A percentile compares a stretch with the other conserved stretches of the same genome.
Evolutionary conservation across 2,113 vertebrate species (phyloP).

Genomic region (Albula glossodonta): DNA sequence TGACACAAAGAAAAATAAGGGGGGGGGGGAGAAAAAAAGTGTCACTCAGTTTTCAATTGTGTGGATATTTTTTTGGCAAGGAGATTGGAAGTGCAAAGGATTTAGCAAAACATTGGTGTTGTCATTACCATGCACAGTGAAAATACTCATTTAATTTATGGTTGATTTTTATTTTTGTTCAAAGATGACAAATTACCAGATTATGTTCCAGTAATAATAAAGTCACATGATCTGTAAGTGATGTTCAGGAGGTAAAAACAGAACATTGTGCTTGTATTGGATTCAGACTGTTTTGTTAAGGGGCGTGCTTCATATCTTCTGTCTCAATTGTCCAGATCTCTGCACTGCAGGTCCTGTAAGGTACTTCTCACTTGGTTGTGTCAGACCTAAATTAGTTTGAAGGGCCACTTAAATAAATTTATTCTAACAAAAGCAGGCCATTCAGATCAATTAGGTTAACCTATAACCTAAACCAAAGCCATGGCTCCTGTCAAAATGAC

Average conservation of each 20-base stretch:
- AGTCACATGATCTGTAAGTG: background rate
- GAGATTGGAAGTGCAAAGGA: background rate
- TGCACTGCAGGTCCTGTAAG: too few species aligned
- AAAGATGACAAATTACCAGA: background rate
- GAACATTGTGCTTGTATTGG: too few species aligned
- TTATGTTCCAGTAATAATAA: background rate
- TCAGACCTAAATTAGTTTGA: too few species aligned
- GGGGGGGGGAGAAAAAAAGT: background rate
- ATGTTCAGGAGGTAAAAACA: background rate
- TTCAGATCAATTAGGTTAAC: too few species aligned
- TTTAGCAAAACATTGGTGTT: background rate
- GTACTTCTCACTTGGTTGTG: too few species aligned
- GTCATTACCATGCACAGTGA: background rate
- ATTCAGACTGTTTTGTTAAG: too few species aligned
- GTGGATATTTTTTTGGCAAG: background rate
- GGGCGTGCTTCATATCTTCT: too few species aligned
- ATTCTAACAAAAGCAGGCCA: too few species aligned
- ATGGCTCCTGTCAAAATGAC: too few species aligned
- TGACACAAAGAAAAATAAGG: background rate
- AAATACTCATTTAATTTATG: background rate
- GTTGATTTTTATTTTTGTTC: background rate
- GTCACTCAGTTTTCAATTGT: background rate
- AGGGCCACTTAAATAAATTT: too few species aligned
- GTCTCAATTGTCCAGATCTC: too few species aligned
- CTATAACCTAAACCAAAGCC: too few species aligned